Base-by-base conservation (phyloP, 2,888 invertebrate genomes). In the Spilosoma lubricipeda region DNA sequence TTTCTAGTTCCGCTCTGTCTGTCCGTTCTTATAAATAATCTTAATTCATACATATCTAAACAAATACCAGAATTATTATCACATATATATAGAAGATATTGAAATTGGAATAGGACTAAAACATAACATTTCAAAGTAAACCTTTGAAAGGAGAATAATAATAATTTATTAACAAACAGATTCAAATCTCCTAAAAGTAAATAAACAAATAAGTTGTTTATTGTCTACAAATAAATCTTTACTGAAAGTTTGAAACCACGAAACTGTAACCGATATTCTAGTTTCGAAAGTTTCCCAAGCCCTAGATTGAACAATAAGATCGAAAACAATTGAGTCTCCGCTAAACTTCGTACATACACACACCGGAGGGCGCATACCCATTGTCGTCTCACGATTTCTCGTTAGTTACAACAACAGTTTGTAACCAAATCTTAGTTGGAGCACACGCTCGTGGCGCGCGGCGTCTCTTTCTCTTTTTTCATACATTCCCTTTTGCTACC, bases 371-470 rank as follows among this genome's bases (percentile, higher is more conserved):
- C 45, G 48, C 64, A 33, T 75, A 72, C 70, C 64, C 75, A 86
- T 88, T 86, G 88, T 89, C 73, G 71, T 77, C 75, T 73, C 85
- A 82, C 83, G 81, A 88, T 87, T 91, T 90, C 88, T 91, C 91
- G 90, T 90, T 90, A 91, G 87, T 84, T 81, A 85, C 86, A 85
- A 90, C 89, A 89, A 89, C 89, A 86, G 90, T 89, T 85, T 90
- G 90, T 92, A 92, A 93, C 93, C 92, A 88, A 94, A 94, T 94
- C 93, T 94, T 91, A 90, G 92, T 88, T 88, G 80, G 86, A 87
- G 87, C 84, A 85, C 84, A 85, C 86, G 87, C 89, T 87, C 83
- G 86, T 85, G 90, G 90, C 90, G 91, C 83, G 87, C 85, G 90
- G 90, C 90, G 91, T 90, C 90, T 89, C 91, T 74, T 45, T 88